Base-by-base conservation (phyloP, 2,888 invertebrate species). In the Trissolcus japonicus region DNA sequence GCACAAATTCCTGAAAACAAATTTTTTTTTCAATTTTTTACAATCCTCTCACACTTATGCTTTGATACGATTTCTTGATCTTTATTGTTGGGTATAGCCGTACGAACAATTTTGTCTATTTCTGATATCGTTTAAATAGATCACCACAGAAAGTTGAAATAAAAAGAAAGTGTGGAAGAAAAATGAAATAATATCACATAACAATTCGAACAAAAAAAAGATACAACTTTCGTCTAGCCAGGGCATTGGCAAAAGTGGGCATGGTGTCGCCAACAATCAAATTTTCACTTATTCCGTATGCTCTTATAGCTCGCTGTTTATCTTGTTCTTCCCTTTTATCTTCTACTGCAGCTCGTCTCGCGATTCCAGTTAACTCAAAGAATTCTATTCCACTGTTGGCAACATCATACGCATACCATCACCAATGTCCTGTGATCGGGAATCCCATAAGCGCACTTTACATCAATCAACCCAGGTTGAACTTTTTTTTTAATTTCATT, bases 211-310 rank as follows among this genome's bases (percentile, higher is more conserved):
- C 83, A 84, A 80, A 80, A 83, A 80, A 80, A 35, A 35, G 11
- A 35, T 35, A 35, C 35, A 82, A 83, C 79, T 85, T 82, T 85
- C 85, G 87, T 88, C 88, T 87, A 94, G 95, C 95, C 95, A 95
- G 95, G 95, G 95, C 95, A 95, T 95, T 95, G 95, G 95, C 95
- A 94, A 89, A 88, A 88, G 88, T 88, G 86, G 87, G 88, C 88
- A 88, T 88, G 89, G 87, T 89, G 89, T 88, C 85, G 89, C 88
- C 89, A 89, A 89, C 89, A 86, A 86, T 80, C 79, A 85, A 77
- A 82, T 81, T 84, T 80, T 79, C 79, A 76, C 79, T 76, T 73
- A 69, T 78, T 72, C 78, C 79, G 79, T 76, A 74, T 55, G 77
- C 41, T 78, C 46, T 80, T 78, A 73, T 48, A 74, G 55, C 73